Conservation (phyloP, 2,113 vertebrate genomes). For the Delphinapterus leucas region DNA sequence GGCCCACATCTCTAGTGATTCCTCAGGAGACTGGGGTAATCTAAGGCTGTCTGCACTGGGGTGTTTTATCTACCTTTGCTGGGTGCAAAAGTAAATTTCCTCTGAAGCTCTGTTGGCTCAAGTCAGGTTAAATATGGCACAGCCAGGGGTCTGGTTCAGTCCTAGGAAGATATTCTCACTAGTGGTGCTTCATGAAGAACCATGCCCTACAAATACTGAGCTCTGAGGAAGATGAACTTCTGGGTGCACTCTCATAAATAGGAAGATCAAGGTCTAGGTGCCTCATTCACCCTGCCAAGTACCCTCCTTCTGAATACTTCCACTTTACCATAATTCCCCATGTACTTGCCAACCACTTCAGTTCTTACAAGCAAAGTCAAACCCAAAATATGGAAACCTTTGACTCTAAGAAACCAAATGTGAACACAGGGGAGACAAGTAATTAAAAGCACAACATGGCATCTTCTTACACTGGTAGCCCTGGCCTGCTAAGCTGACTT, state of each 20-base stretch:
- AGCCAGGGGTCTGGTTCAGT: background rate
- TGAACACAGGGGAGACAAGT: background rate
- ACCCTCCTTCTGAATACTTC: background rate
- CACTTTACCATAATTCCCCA: background rate
- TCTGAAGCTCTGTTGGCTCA: background rate
- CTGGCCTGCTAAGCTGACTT: background rate
- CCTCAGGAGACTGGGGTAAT: background rate
- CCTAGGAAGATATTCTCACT: background rate
- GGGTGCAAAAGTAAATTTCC: background rate
- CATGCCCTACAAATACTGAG: background rate
- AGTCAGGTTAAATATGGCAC: background rate
- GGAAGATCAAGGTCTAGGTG: background rate
- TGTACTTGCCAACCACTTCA: background rate
- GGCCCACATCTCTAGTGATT: background rate
- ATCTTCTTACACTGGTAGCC: background rate
- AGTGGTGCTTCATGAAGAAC: background rate
- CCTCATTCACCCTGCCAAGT: background rate
- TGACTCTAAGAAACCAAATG: background rate
- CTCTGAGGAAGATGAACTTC: background rate
- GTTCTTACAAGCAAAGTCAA: background rate
- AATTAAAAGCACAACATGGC: background rate
- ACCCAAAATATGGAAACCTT: background rate
- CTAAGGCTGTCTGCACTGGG: background rate
- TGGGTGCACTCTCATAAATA: background rate
- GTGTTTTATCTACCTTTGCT: background rate